Evolutionary conservation across 1,140 invertebrate genomes (phyloP), one percentile per base, ranked within the genome.

Genomic region (Ceratoteleas bidentatus): DNA sequence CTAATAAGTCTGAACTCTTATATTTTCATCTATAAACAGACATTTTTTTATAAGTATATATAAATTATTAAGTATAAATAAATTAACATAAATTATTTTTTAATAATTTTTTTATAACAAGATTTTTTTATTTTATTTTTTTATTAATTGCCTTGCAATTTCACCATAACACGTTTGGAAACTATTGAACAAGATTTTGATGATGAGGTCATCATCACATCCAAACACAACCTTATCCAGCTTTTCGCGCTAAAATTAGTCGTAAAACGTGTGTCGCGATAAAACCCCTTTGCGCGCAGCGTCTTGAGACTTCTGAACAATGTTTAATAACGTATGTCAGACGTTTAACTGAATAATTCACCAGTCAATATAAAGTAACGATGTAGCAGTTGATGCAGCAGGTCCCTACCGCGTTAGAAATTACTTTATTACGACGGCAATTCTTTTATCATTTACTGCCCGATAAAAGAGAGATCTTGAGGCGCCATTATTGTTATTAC

Each of bases 111-210:
- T n/a, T n/a, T n/a, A n/a, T n/a, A n/a, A n/a, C n/a, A n/a, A n/a
- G n/a, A n/a, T n/a, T n/a, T n/a, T n/a, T n/a, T n/a, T n/a, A n/a
- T n/a, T n/a, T n/a, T n/a, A n/a, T n/a, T n/a, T n/a, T n/a, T n/a
- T n/a, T n/a, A n/a, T n/a, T 24, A 24, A 24, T 2, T 24, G 24
- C 1, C 24, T 24, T 24, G 1, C 24, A 24, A 24, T 4, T 24
- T 24, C 24, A 24, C 24, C 24, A 24, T 24, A 24, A 24, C 24
- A 24, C 1, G 24, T 24, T 24, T 24, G 24, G 45, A 66, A 66
- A 56, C 47, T 43, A 34, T 24, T 43, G 34, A 65, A 65, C 13
- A 15, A 24, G 24, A 24, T 24, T 24, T 24, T 24, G 24, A 24
- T 24, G 24, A 24, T 24, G 1, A 24, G 1, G 24, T 24, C 24